Evolutionary conservation across 2,113 vertebrate genomes (phyloP).

Genomic region (Ahaetulla prasina): DNA sequence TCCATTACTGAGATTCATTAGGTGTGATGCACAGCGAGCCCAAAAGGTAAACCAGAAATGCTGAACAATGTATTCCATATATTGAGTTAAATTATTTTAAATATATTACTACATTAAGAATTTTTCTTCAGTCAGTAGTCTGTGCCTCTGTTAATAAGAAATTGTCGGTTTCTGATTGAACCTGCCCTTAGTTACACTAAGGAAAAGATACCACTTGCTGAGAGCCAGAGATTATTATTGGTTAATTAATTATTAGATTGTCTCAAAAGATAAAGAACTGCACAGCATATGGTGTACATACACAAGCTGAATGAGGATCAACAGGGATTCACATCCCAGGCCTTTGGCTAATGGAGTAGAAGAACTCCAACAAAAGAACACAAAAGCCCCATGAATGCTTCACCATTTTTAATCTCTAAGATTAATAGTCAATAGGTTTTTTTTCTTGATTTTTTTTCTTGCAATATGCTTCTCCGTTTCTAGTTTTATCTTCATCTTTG

Average conservation of each 20-base stretch:
- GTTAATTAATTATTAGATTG: neutral
- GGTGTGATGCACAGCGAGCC: neutral
- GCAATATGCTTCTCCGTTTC: neutral
- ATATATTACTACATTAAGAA: neutral
- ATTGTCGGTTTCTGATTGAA: neutral
- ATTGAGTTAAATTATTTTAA: neutral
- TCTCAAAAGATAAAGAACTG: neutral
- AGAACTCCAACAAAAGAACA: neutral
- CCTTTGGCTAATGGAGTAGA: neutral
- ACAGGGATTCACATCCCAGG: neutral
- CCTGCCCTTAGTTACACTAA: neutral
- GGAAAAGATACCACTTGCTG: neutral
- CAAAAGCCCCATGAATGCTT: neutral
- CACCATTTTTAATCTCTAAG: neutral
- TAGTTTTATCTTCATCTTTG: neutral
- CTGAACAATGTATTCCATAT: neutral
- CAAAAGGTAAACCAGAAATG: neutral
- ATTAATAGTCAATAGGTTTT: neutral
- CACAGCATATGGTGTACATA: neutral
- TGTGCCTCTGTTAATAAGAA: neutral
- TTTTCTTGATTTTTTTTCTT: neutral
- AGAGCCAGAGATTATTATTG: neutral
- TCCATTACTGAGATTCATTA: neutral
- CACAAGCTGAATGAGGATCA: neutral
- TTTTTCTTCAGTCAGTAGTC: neutral